phyloP scores from a whole-genome alignment of 2,113 vertebrate species.

The Thunnus maccoyii region DNA sequence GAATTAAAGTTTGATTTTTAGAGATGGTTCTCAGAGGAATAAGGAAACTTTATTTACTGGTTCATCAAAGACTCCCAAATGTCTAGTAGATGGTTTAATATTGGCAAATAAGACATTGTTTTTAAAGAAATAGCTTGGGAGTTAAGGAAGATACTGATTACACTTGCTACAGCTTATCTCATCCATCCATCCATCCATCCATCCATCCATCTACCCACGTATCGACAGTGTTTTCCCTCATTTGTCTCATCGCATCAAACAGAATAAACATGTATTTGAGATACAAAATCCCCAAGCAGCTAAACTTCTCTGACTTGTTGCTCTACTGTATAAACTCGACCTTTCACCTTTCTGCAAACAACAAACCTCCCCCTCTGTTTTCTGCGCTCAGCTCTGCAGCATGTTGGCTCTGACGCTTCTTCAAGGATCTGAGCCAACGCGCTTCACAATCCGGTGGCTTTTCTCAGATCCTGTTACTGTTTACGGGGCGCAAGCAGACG shows the following conservation, averaged over 20 bases:
- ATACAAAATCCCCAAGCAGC: neutral
- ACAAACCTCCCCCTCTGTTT: neutral
- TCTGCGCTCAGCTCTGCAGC: slow-evolving; percentile 30
- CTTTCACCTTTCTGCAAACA: slow-evolving; percentile 24
- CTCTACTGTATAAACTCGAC: slow-evolving; percentile 33
- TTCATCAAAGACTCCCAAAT: too few relatives aligned
- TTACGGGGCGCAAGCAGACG: slow-evolving; percentile 46
- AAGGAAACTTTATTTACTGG: too few relatives aligned
- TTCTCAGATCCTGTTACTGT: slow-evolving; percentile 50
- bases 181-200: neutral
- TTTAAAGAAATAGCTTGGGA: too few relatives aligned
- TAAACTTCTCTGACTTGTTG: neutral
- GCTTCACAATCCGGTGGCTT: slow-evolving; percentile 50
- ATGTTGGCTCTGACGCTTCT: slow-evolving; percentile 46
- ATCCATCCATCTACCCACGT: neutral
- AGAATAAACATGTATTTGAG: neutral
- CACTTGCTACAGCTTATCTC: neutral
- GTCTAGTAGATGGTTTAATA: too few relatives aligned
- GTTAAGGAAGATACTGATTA: neutral
- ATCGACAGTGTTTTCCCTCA: neutral
- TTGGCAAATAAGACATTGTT: too few relatives aligned
- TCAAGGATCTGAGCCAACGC: slow-evolving; percentile 43
- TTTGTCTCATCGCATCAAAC: neutral
- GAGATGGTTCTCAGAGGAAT: too few relatives aligned
- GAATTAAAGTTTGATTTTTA: too few relatives aligned